These are phyloP conservation scores for Monarcha castaneiventris DNA, from an alignment of 2,113 vertebrate species.

Conservation along the genomic window DNA sequence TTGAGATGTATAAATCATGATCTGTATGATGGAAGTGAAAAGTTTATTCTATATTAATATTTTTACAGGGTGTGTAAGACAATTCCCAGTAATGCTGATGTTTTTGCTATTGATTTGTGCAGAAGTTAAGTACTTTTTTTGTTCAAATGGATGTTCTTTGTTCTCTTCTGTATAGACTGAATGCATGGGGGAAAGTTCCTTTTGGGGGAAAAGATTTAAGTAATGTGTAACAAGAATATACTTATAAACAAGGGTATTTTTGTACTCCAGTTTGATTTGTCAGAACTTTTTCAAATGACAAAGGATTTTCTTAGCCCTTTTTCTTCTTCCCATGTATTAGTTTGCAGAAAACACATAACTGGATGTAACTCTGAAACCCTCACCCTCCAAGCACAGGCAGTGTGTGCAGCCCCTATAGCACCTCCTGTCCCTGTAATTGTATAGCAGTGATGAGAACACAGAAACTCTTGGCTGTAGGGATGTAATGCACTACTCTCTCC, in stretches of 20 bases:
- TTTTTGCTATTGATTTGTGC: slow-evolving; percentile 37
- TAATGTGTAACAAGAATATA: slow-evolving; percentile 38
- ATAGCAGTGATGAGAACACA: neutral
- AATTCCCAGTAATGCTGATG: slow-evolving; percentile 41
- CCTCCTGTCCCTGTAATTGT: neutral
- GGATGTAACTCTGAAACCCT: slow-evolving; percentile 10
- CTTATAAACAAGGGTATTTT: slow-evolving; percentile 58
- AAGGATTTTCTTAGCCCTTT: slow-evolving; percentile 52
- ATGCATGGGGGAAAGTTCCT: slow-evolving; percentile 5
- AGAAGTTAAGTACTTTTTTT: slow-evolving; percentile 36
- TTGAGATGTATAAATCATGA: slow-evolving; percentile 35
- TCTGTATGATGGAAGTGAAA: slow-evolving; percentile 48
- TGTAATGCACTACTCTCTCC: neutral
- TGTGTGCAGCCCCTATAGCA: neutral
- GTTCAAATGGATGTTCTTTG: slow-evolving; percentile 30
- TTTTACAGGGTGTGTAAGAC: slow-evolving; percentile 51
- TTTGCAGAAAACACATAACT: slow-evolving; percentile 26
- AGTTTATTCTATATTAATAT: slow-evolving; percentile 55
- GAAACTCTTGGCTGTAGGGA: neutral
- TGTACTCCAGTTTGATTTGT: slow-evolving; percentile 47
- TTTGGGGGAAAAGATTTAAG: slow-evolving; percentile 2
- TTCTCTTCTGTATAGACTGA: slow-evolving; percentile 34
- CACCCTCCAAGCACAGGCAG: slow-evolving; percentile 25
- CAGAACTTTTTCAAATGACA: slow-evolving; percentile 31
- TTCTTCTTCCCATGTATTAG: neutral